Evolutionary conservation across 2,888 invertebrate species (phyloP), one percentile per base, ranked within the genome.

Genomic region (Drosophila pegasa): DNA sequence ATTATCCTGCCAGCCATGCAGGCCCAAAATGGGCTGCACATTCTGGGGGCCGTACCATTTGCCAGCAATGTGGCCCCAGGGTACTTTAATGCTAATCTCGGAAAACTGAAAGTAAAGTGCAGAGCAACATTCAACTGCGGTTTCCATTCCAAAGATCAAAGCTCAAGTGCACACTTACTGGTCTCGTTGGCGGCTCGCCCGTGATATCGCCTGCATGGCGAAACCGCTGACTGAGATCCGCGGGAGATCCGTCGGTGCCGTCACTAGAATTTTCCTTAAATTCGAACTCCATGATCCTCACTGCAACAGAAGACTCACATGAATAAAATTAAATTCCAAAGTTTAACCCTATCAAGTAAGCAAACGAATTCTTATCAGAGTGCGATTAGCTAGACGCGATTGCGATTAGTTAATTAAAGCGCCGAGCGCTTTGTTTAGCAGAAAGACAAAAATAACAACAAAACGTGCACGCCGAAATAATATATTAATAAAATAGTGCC

Each of bases 1-100:
- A 90, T 96, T 97, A 90, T 97, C 96, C 91, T 94, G 95, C 96
- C 96, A 96, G 0, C 96, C 96, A 89, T 96, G 96, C 1, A 96
- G 83, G 0, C 95, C 95, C 43, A 97, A 87, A 52, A 96, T 93
- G 0, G 96, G 96, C 65, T 94, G 90, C 0, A 90, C 85, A 78
- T 94, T 92, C 71, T 93, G 93, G 14, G 93, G 93, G 8, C 96
- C 96, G 95, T 95, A 96, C 92, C 95, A 93, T 90, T 95, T 96
- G 1, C 94, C 96, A 4, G 95, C 93, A 38, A 96, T 82, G 80
- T 95, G 94, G 0, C 96, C 96, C 94, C 94, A 95, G 35, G 95
- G 94, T 0, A 95, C 94, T 40, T 94, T 94, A 57, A 96, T 95
- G 76, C 93, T 92, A n/a, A 96, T 92, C 92, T 96, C 95, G 87